phyloP scores from a whole-genome alignment of 1,140 invertebrate species.

The Lordiphosa mommai region DNA sequence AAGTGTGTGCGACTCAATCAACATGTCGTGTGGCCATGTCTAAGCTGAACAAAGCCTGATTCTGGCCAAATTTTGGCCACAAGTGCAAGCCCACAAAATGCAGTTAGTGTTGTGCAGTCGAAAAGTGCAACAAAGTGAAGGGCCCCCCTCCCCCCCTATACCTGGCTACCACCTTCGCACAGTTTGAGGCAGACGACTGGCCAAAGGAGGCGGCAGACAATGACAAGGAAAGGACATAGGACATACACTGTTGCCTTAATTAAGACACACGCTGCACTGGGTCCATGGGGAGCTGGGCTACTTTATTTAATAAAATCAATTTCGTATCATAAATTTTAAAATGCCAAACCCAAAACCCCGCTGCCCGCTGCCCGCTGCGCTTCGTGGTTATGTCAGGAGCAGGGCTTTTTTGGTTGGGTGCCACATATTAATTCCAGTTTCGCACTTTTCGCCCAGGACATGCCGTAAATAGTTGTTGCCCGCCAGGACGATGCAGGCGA shows the following conservation, averaged over 20 bases:
- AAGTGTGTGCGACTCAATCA: constrained; percentile 50
- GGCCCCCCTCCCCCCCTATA: background rate
- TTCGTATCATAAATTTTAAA: constrained; percentile 63
- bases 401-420: constrained; percentile 61
- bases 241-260: constrained; percentile 34
- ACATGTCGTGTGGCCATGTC: constrained; percentile 69
- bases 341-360: constrained; percentile 5
- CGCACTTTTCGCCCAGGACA: constrained; percentile 59
- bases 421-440: constrained; percentile 76
- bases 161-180: background rate
- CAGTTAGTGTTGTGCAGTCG: constrained; percentile 40
- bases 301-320: constrained; percentile 76
- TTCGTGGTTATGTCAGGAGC: constrained; percentile 47
- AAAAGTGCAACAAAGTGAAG: constrained; percentile 58
- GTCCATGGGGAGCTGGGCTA: constrained; percentile 15
- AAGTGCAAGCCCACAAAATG: constrained; percentile 73
- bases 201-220: too few relatives aligned
- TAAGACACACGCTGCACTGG: constrained; percentile 29
- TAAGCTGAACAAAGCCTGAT: constrained; percentile 54
- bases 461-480: constrained; percentile 69
- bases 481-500: background rate
- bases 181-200: too few relatives aligned
- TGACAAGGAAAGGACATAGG: background rate
- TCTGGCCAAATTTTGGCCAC: constrained; percentile 71
- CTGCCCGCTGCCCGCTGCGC: background rate